These are phyloP conservation scores for Neuroterus valhalla DNA, from an alignment of 1,140 invertebrate genomes.

Conservation along the genomic window DNA sequence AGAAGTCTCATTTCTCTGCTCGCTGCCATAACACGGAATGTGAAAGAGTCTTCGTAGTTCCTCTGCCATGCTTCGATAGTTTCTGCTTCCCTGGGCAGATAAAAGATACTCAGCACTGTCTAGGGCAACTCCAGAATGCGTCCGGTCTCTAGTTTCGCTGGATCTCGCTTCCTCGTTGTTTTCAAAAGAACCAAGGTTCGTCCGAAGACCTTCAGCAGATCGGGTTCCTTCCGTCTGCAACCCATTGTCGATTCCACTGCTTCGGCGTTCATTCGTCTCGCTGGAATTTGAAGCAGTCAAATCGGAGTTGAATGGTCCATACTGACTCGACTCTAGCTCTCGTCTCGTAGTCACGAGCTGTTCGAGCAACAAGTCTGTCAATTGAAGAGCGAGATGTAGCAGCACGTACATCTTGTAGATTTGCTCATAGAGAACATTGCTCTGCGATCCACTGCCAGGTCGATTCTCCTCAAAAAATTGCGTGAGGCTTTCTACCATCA, in stretches of 20 bases:
- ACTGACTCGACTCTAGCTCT: slow-evolving; percentile 52
- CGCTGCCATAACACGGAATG: not conserved
- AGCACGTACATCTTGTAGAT: slow-evolving; percentile 65
- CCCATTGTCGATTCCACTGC: slow-evolving; percentile 37
- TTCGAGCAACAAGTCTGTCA: slow-evolving; percentile 67
- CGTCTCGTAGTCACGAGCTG: slow-evolving; percentile 61
- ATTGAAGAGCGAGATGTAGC: slow-evolving; percentile 66
- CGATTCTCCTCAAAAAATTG: slow-evolving; percentile 68
- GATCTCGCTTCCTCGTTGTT: not conserved
- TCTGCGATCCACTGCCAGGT: slow-evolving; percentile 54
- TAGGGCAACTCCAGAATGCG: not conserved
- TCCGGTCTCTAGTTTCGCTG: not conserved
- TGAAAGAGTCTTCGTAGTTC: slow-evolving; percentile 38
- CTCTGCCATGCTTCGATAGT: slow-evolving; percentile 32
- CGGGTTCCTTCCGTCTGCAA: slow-evolving; percentile 40
- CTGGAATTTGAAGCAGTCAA: not conserved
- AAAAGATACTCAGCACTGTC: slow-evolving; percentile 39
- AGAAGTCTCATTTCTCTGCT: not conserved
- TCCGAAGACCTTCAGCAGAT: not conserved
- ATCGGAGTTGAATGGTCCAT: slow-evolving; percentile 39
- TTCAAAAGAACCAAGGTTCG: not conserved
- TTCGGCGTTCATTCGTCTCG: slow-evolving; percentile 15
- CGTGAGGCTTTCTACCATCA: slow-evolving; percentile 68
- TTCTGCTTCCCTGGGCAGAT: slow-evolving; percentile 33
- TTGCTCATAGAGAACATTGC: slow-evolving; percentile 59